phyloP scores from a whole-genome alignment of 2,888 invertebrate species.

The Chrysomela aeneicollis region DNA sequence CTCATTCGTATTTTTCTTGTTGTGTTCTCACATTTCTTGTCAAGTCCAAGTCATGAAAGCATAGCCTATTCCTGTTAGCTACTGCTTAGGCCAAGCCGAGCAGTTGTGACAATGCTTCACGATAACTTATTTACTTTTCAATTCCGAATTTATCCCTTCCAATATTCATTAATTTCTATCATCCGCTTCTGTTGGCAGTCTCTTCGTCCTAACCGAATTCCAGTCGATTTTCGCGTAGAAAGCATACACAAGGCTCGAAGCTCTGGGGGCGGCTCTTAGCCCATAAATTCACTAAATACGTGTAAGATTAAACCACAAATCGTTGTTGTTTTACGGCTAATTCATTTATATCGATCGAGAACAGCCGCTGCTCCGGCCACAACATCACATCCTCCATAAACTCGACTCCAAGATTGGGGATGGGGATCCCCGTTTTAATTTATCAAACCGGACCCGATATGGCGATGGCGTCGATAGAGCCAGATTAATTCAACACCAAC shows the following conservation, averaged over 20 bases:
- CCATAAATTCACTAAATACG: constrained; percentile 61
- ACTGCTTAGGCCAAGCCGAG: too few species aligned
- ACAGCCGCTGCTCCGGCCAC: constrained; percentile 44
- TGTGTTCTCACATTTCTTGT: too few species aligned
- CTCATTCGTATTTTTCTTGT: too few species aligned
- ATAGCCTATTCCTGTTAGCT: too few species aligned
- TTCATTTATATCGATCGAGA: constrained; percentile 61
- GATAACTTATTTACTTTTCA: too few species aligned
- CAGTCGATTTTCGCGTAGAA: constrained; percentile 39
- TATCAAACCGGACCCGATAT: constrained; percentile 26
- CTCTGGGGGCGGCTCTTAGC: constrained; percentile 52
- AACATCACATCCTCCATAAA: constrained; percentile 39
- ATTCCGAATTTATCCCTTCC: too few species aligned
- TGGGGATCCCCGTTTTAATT: constrained; percentile 29
- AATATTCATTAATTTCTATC: neutral
- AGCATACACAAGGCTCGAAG: constrained; percentile 44
- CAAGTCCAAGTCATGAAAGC: too few species aligned
- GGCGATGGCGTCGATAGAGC: constrained; percentile 33
- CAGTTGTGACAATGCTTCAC: too few species aligned
- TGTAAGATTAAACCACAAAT: constrained; percentile 63
- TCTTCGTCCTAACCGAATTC: constrained; percentile 45
- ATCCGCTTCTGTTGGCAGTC: constrained; percentile 3
- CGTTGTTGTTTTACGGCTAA: constrained; percentile 62
- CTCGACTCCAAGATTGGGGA: constrained; percentile 32
- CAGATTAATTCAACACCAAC: constrained; percentile 32